Percentiles rank a stretch among this genome's conserved stretches.
Evolutionary conservation across 2,888 invertebrate genomes (phyloP).

Genomic region (Heliconius ismenius): DNA sequence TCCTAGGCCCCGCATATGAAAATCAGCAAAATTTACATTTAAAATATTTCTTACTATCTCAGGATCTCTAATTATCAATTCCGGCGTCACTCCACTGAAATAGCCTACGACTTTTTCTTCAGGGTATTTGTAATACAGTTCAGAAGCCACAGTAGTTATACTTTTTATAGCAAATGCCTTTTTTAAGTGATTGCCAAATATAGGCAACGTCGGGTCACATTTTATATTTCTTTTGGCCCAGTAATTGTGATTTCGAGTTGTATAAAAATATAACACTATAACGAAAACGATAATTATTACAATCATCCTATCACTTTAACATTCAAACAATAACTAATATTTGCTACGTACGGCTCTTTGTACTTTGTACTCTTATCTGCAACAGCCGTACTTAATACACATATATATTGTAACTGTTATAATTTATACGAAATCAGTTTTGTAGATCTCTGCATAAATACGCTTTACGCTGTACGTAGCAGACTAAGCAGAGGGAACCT

Average conservation of each 20-base stretch:
- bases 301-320: constrained; percentile 19
- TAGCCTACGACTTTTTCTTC: constrained; percentile 65
- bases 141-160: constrained; percentile 50
- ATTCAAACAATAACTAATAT: too few species aligned
- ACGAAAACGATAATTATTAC: constrained; percentile 34
- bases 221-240: constrained; percentile 63
- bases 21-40: constrained; percentile 58
- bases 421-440: background rate
- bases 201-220: constrained; percentile 56
- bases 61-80: constrained; percentile 61
- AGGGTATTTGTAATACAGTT: constrained; percentile 61
- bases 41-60: constrained; percentile 58
- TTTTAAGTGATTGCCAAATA: constrained; percentile 59
- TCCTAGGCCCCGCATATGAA: constrained; percentile 58
- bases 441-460: too few species aligned
- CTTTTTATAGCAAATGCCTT: constrained; percentile 56
- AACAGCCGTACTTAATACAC: background rate
- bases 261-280: constrained; percentile 48
- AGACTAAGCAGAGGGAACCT: too few species aligned
- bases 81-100: constrained; percentile 59
- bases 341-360: too few species aligned
- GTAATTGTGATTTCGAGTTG: constrained; percentile 58
- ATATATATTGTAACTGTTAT: background rate
- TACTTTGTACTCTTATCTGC: background rate
- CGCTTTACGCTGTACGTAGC: too few species aligned